Base-by-base conservation (phyloP, 2,888 invertebrate species). In the Drosophila emarginata region DNA sequence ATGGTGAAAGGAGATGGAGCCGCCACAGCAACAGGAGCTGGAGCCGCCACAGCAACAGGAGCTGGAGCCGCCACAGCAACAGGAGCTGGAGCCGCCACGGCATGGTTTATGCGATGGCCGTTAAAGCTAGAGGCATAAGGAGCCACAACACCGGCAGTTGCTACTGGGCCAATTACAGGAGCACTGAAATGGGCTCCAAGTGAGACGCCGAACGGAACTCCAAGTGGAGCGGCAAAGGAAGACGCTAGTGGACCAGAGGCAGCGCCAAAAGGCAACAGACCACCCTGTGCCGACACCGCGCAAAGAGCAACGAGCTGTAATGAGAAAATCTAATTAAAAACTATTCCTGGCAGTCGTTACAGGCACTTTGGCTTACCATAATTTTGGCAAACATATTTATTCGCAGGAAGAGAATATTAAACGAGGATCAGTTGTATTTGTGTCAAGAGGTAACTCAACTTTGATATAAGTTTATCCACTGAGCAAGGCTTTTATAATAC, bases 91-190 rank as follows among this genome's bases (percentile, higher is more conserved):
- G 76, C 75, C 5, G 71, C 56, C 3, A 95, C 93, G 0, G 96
- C 96, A 81, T 96, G 96, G 92, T 96, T 95, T 64, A 96, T 93
- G 18, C 94, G 93, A 81, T 95, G 96, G 0, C 95, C 95, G 68
- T 95, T 95, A 92, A 95, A 96, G 12, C 95, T 95, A 52, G n/a
- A 18, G 45, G 58, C 50, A 12, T 50, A 50, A 45, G 67, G 39
- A 37, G 66, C 51, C 15, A 53, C 56, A 9, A 50, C 50, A 23
- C 50, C 50, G 50, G 74, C 70, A 32, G 78, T 70, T 2, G 71
- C 67, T 2, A 63, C 59, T 6, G 74, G 70, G 2, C 78, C 39
- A 14, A 32, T 53, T 3, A 62, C n/a, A 4, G 62, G 56, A 9
- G 64, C 67, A 21, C 74, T 70, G 23, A 67, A 18, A 4, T 77